Percentiles rank a stretch among this genome's conserved stretches.
phyloP scores from a whole-genome alignment of 2,797 vertebrate species.

The Rhinophrynus dorsalis region DNA sequence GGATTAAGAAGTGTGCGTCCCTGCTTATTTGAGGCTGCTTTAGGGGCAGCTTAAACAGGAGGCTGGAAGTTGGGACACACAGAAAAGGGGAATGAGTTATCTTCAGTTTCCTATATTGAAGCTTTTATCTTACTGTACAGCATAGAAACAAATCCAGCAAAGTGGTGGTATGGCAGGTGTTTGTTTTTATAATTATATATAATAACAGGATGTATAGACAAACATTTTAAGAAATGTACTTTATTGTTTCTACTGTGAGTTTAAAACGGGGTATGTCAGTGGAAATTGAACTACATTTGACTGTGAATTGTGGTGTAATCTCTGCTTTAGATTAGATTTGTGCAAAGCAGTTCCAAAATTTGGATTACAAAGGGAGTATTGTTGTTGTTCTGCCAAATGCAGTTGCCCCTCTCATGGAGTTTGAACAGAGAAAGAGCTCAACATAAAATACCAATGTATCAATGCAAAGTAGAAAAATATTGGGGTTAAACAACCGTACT shows the following conservation, averaged over 20 bases:
- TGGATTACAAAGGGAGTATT: too few relatives aligned
- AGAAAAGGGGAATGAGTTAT: constrained; percentile 3
- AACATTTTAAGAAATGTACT: neutral
- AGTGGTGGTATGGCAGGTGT: neutral
- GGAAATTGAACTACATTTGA: neutral
- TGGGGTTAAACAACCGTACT: too few relatives aligned
- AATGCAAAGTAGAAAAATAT: too few relatives aligned
- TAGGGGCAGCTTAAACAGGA: neutral
- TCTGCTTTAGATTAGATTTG: neutral
- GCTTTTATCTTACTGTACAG: neutral
- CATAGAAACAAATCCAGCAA: neutral
- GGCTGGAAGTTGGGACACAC: constrained; percentile 1
- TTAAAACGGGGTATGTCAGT: neutral
- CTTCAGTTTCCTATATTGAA: neutral
- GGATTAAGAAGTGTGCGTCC: constrained; percentile 74
- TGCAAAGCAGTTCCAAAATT: too few relatives aligned
- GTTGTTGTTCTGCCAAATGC: too few relatives aligned
- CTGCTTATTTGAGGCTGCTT: constrained; percentile 16
- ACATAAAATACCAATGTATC: too few relatives aligned
- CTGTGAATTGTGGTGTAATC: neutral
- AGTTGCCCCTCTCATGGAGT: too few relatives aligned
- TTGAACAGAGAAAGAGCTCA: too few relatives aligned
- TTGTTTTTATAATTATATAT: neutral
- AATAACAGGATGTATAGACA: neutral
- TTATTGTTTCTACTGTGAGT: neutral